Evolutionary conservation across 1,140 invertebrate genomes (phyloP), one percentile per base, ranked within the genome.

Genomic region (Solenopsis fugax): DNA sequence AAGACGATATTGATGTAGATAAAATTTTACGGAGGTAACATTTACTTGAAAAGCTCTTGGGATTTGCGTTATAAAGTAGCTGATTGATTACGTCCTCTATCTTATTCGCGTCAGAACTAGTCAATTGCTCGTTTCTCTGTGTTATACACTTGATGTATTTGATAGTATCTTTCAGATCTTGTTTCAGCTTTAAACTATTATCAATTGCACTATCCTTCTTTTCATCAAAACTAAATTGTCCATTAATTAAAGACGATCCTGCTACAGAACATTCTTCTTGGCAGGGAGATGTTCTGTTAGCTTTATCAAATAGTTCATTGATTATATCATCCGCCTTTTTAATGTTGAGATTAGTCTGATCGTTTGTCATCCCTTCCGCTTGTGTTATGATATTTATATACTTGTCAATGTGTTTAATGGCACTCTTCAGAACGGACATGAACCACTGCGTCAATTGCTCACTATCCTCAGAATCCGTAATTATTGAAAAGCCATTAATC

Each of bases 401-500:
- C 85, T 92, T 93, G 13, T 94, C 92, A 21, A 81, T 85, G 76
- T 93, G 45, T 81, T 92, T 89, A 4, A 65, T 76, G 37, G 92
- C 65, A 60, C 75, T 87, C 89, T 93, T 92, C 16, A 95, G 24
- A 16, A 91, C 80, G 71, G 93, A 93, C 45, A 92, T 81, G 76
- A 95, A 93, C 93, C 93, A 95, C 18, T 84, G 54, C n/a, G 89
- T 87, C 45, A 94, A 18, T 85, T 92, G 85, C 0, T 87, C 62
- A 81, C 87, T 94, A 29, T 94, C 88, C 34, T 95, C 88, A n/a
- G 92, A 69, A 77, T 82, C 76, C 81, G 93, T 78, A 34, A 95
- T 81, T 64, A 89, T 58, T 7, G 88, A 90, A 45, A 96, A 93
- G 2, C 95, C 95, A 89, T 97, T 96, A 16, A 97, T 93, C 96